phyloP scores from a whole-genome alignment of 2,888 invertebrate genomes.

The Candidula unifasciata region DNA sequence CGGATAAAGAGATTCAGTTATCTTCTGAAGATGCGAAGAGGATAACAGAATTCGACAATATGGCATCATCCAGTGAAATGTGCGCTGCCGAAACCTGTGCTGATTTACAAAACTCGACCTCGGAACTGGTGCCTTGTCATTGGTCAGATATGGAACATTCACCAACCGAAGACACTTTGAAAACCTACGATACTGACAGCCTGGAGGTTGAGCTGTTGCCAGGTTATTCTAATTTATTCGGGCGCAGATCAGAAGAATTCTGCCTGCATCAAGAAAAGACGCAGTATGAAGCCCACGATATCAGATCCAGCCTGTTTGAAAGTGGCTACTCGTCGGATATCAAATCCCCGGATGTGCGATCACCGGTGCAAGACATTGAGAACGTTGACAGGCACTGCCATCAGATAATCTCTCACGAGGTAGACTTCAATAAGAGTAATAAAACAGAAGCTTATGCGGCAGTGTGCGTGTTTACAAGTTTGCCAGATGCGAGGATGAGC shows the following conservation, averaged over 20 bases:
- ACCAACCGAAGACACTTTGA: background rate
- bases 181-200: background rate
- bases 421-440: background rate
- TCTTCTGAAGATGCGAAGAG: background rate
- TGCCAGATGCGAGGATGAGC: too few species aligned
- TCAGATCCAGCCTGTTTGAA: slow-evolving; percentile 42
- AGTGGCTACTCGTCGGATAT: slow-evolving; percentile 48
- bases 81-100: background rate
- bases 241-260: slow-evolving; percentile 10
- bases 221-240: background rate
- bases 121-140: background rate
- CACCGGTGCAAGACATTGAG: slow-evolving; percentile 38
- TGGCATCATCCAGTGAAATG: background rate
- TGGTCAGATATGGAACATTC: background rate
- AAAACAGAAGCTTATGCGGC: background rate
- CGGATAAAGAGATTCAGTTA: background rate
- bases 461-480: background rate
- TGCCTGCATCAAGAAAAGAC: background rate
- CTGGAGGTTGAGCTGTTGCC: background rate
- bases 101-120: background rate
- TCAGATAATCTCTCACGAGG: background rate
- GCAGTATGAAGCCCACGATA: background rate
- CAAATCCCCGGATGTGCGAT: slow-evolving; percentile 43
- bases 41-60: background rate
- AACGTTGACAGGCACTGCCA: background rate